These are phyloP conservation scores for Ectemnius lituratus DNA, from an alignment of 2,888 invertebrate genomes.

Conservation along the genomic window DNA sequence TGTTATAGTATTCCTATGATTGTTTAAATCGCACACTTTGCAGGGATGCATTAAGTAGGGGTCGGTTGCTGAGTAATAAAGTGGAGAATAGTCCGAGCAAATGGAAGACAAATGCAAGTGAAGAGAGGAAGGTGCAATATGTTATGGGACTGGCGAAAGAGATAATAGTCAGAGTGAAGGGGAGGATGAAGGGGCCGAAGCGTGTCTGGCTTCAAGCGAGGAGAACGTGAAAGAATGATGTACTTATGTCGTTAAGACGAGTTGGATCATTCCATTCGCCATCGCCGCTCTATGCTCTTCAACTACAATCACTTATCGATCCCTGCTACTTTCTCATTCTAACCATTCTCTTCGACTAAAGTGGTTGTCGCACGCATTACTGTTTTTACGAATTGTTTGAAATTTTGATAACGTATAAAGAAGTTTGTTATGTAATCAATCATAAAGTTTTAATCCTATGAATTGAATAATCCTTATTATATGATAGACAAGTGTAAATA, in stretches of 20 bases:
- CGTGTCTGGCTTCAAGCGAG: conserved; percentile 54
- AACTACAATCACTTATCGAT: conserved; percentile 50
- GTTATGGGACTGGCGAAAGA: conserved; percentile 32
- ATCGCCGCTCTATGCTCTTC: conserved; percentile 65
- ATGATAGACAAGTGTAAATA: too few relatives aligned
- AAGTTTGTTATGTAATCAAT: too few relatives aligned
- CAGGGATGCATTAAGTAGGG: neutral
- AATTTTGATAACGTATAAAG: too few relatives aligned
- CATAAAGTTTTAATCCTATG: too few relatives aligned
- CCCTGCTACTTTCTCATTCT: neutral
- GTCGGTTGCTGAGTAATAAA: conserved; percentile 5
- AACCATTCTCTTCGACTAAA: too few relatives aligned
- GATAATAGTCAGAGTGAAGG: conserved; percentile 38
- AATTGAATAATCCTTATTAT: too few relatives aligned
- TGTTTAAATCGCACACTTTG: too few relatives aligned
- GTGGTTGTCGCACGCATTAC: too few relatives aligned
- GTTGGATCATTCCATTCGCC: conserved; percentile 72
- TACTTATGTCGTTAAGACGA: conserved; percentile 74
- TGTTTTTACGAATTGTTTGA: too few relatives aligned
- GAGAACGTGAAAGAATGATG: conserved; percentile 74
- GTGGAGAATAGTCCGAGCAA: conserved; percentile 20
- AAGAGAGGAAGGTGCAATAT: conserved; percentile 50
- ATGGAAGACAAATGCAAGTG: conserved; percentile 17
- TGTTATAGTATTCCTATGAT: too few relatives aligned
- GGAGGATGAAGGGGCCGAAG: conserved; percentile 35